Conservation (phyloP, 2,113 vertebrate species). For the Gulo gulo region DNA sequence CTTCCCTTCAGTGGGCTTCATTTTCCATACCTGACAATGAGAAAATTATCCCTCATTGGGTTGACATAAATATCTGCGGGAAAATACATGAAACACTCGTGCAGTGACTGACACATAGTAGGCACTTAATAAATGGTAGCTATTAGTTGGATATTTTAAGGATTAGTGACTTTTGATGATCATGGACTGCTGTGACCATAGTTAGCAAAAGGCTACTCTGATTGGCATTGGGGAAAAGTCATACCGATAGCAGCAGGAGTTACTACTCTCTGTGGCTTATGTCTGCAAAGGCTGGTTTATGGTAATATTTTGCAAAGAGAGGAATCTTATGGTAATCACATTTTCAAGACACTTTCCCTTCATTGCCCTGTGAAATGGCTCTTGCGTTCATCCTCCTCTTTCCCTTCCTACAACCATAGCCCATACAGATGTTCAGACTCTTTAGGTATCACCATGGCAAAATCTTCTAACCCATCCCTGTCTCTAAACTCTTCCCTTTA, state of each 20-base stretch:
- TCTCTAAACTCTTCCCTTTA: neutral
- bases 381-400: neutral
- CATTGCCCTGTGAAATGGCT: neutral
- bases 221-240: neutral
- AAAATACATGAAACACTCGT: neutral
- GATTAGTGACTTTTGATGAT: neutral
- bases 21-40: neutral
- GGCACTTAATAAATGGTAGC: neutral
- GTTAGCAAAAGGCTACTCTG: neutral
- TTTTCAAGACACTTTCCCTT: neutral
- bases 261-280: neutral
- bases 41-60: neutral
- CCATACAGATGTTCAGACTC: neutral
- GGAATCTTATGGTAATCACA: neutral
- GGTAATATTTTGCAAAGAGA: neutral
- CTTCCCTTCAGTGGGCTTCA: neutral
- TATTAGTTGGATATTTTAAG: neutral
- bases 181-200: neutral
- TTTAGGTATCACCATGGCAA: neutral
- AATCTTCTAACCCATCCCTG: neutral
- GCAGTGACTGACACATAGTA: neutral
- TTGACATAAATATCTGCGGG: neutral
- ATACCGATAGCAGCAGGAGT: neutral
- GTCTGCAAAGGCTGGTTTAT: neutral
- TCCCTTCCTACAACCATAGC: neutral